Base-by-base conservation (phyloP, 2,113 vertebrate genomes). In the Nansenia antarctica region DNA sequence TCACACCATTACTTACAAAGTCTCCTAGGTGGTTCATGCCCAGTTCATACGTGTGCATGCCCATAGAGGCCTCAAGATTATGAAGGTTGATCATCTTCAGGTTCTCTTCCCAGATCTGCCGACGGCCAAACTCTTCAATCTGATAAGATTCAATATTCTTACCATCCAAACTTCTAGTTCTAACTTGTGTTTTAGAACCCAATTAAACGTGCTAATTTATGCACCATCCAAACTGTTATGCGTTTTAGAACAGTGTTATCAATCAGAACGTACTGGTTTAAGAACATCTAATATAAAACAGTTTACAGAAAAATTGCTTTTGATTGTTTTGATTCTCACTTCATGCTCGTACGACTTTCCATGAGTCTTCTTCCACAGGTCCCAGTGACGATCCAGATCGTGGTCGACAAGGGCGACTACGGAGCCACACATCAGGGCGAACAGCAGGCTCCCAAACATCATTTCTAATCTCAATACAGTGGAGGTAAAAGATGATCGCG, bases 21-120 rank as follows among this genome's bases (percentile, higher is more conserved):
- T 95, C 95, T 14, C 75, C 94, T 29, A 95, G 47, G 82, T 95
- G 92, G 85, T 96, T 97, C 92, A 95, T 94, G 9, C 78, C 91
- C 67, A 96, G 63, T 18, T 92, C 81, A 1, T 93, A 95, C 3
- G 92, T 89, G 60, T 88, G 92, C 7, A 95, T 74, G 12, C 93
- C 94, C 85, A 95, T 77, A 0, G 92, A 93, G 0, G 88, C 61
- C 74, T 97, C 94, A 67, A 96, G 84, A 32, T 96, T 96, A 24
- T 96, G 95, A 4, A 93, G 69, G 0, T 18, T 90, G 67, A 97
- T 94, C 53, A 94, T 82, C 3, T 82, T 75, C 55, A 95, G 78
- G 74, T 95, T 95, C 42, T 87, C 85, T 75, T 96, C 94, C 95
- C 94, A 96, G 0, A 91, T 91, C 52, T 9, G 47, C 0, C 95